These are phyloP conservation scores for Illadopsis cleaveri DNA, from an alignment of 2,113 vertebrate species.

Conservation along the genomic window DNA sequence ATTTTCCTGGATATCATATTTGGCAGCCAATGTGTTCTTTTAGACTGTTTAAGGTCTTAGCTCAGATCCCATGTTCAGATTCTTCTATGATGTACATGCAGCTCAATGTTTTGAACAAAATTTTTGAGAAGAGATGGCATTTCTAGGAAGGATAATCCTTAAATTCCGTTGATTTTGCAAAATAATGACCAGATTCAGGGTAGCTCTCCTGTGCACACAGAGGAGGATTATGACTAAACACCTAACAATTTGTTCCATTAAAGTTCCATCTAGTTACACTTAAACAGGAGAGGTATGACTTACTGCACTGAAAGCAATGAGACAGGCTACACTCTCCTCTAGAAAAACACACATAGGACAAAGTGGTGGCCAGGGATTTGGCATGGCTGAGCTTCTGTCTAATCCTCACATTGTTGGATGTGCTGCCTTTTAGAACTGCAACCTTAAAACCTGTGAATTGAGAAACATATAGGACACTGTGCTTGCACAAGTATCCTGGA, in stretches of 20 bases:
- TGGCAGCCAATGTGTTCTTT: conserved; percentile 6
- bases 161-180: neutral
- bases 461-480: neutral
- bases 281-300: neutral
- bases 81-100: conserved; percentile 12
- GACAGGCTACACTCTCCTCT: neutral
- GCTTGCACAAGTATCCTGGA: neutral
- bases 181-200: neutral
- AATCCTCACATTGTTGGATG: neutral
- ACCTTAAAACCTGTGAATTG: neutral
- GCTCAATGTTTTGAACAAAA: neutral
- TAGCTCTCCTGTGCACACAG: neutral
- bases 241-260: neutral
- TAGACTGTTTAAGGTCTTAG: conserved; percentile 23
- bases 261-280: neutral
- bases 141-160: neutral
- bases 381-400: neutral
- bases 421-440: neutral
- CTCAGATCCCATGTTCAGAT: conserved; percentile 34
- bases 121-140: neutral
- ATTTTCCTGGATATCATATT: conserved; percentile 53
- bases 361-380: neutral
- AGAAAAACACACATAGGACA: neutral
- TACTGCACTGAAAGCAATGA: neutral
- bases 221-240: neutral